phyloP scores from a whole-genome alignment of 92 coral and sea anemone genomes.

The Pocillopora grandis region DNA sequence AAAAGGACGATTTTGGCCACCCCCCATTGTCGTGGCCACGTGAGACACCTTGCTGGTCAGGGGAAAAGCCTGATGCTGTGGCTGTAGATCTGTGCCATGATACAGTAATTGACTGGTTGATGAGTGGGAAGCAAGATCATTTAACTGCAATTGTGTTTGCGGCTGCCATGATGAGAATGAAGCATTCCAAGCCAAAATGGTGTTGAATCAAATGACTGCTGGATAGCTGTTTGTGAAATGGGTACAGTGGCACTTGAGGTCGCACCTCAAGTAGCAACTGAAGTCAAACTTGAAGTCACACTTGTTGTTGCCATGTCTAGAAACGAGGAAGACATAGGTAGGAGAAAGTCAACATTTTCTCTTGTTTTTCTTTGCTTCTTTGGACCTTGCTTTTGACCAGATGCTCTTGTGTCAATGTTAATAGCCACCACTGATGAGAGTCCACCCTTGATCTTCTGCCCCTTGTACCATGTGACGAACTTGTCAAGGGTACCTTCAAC shows the following conservation, averaged over 20 bases:
- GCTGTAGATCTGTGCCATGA: neutral
- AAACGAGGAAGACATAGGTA: slow-evolving; percentile 9
- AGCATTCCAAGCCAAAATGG: neutral
- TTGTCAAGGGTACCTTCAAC: slow-evolving; percentile 3
- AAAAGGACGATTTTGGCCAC: neutral
- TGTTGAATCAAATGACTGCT: neutral
- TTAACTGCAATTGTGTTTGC: neutral
- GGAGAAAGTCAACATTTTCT: neutral
- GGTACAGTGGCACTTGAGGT: no score
- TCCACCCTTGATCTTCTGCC: slow-evolving; percentile 7
- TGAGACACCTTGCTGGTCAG: slow-evolving; percentile 8
- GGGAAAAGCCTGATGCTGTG: neutral
- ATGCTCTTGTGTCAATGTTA: slow-evolving; percentile 20
- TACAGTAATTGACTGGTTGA: neutral
- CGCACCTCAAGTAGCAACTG: no score
- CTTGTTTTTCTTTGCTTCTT: slow-evolving; percentile 2
- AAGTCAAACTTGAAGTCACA: no score
- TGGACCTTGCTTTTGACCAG: slow-evolving; percentile 39
- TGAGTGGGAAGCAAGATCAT: neutral
- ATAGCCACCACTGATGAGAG: slow-evolving; percentile 17
- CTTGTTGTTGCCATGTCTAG: neutral
- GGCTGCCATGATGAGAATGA: neutral
- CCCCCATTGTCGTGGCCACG: neutral
- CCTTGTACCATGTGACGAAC: slow-evolving; percentile 5
- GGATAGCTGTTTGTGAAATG: neutral